These are phyloP conservation scores for Samia ricini DNA, from an alignment of 1,140 invertebrate species.

Conservation along the genomic window DNA sequence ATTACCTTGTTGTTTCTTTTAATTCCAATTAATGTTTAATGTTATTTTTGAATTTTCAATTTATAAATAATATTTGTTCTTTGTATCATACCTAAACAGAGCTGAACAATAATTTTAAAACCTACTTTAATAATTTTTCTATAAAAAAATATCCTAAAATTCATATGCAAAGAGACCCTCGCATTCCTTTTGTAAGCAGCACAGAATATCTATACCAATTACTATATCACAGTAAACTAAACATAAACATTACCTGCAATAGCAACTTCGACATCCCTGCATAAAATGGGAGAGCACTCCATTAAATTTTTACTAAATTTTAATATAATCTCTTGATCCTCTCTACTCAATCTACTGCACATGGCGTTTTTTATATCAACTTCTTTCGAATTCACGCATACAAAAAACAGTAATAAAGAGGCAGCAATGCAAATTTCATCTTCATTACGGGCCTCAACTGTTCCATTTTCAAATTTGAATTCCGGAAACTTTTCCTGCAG, in stretches of 20 bases:
- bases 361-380: conserved; percentile 64
- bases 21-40: not conserved
- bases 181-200: too few relatives aligned
- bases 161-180: too few relatives aligned
- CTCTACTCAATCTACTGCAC: conserved; percentile 55
- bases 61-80: not conserved
- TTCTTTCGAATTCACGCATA: conserved; percentile 69
- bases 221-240: too few relatives aligned
- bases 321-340: conserved; percentile 62
- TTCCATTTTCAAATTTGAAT: conserved; percentile 63
- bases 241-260: conserved; percentile 45
- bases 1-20: not conserved
- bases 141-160: too few relatives aligned
- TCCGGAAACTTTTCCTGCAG: conserved; percentile 61
- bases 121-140: too few relatives aligned
- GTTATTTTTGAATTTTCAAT: not conserved
- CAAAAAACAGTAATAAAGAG: conserved; percentile 61
- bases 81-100: too few relatives aligned
- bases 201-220: too few relatives aligned
- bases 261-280: conserved; percentile 51
- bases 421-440: conserved; percentile 52
- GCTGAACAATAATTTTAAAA: too few relatives aligned
- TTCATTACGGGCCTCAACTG: conserved; percentile 38
- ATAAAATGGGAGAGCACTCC: conserved; percentile 48
- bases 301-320: conserved; percentile 64